A percentile compares a stretch with the other conserved stretches of the same genome.
phyloP scores from a whole-genome alignment of 2,888 invertebrate species.

The Leucania comma region DNA sequence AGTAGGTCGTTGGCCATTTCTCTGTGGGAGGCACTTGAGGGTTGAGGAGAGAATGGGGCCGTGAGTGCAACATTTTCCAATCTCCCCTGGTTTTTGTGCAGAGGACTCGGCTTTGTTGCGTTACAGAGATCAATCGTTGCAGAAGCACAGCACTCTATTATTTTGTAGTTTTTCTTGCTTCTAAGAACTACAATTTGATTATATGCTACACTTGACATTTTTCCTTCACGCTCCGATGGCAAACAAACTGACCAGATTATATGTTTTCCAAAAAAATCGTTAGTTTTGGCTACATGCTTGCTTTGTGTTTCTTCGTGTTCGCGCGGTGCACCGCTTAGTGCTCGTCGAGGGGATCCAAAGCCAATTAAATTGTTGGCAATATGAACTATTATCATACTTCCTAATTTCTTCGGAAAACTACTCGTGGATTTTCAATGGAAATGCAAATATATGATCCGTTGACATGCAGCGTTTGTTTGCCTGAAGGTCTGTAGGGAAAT shows the following conservation, averaged over 20 bases:
- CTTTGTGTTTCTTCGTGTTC: slow-evolving; percentile 10
- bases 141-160: not conserved
- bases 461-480: slow-evolving; percentile 1
- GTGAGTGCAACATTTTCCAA: slow-evolving; percentile 37
- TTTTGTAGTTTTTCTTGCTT: not conserved
- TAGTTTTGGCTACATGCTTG: not conserved
- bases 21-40: slow-evolving; percentile 18
- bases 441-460: not conserved
- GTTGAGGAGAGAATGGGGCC: slow-evolving; percentile 20
- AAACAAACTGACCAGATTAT: not conserved
- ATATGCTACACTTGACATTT: not conserved
- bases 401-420: slow-evolving; percentile 11
- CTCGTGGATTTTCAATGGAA: not conserved
- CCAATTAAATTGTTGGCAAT: slow-evolving; percentile 39
- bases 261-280: not conserved
- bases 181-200: not conserved
- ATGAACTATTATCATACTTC: slow-evolving; percentile 17
- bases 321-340: slow-evolving; percentile 17
- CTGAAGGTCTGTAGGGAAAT: slow-evolving; percentile 3
- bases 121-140: slow-evolving; percentile 13
- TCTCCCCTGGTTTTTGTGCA: slow-evolving; percentile 19
- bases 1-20: slow-evolving; percentile 35
- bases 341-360: slow-evolving; percentile 23
- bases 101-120: slow-evolving; percentile 27
- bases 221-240: not conserved